Evolutionary conservation across 2,797 vertebrate species (phyloP), one percentile per base, ranked within the genome.

Genomic region (Epinephelus awoara): DNA sequence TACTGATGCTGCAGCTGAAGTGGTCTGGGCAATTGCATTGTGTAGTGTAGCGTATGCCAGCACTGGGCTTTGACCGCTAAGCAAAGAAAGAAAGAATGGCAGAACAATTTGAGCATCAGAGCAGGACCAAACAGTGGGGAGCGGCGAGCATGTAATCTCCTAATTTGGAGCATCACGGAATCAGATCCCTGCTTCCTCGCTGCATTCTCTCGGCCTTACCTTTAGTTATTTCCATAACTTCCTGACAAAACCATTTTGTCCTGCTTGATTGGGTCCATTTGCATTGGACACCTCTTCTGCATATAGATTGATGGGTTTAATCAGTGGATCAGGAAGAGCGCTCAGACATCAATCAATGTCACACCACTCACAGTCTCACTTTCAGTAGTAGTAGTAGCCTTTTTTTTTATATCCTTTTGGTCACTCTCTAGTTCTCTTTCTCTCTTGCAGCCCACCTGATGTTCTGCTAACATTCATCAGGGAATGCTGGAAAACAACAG

Each of bases 301-400:
- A 98, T 98, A 96, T 97, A 97, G 97, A 99, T 98, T 98, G 97
- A 98, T 98, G 98, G 97, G 96, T 97, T 98, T 98, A 98, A 99
- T 98, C 98, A 98, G 96, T 95, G 67, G 98, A 99, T 98, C 98
- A 99, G 96, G 97, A 96, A 94, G 94, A 96, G 95, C 94, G 94
- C 96, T 96, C 95, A 95, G 92, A 95, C 97, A 99, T 99, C 97
- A 97, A 97, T 98, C 96, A 97, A 84, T 96, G 96, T 97, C 97
- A 96, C 63, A 29, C 72, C 66, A 50, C 74, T 87, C 90, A 29
- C 27, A 90, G 90, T 95, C 95, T 92, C 94, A 94, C 94, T 88
- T 94, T 90, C 87, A 12, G 84, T 61, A 59, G 79, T 61, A 59
- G 79, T 67, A 59, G 49, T 61, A 25, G 66, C 56, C 55, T 29